These are phyloP conservation scores for Periphyllus acericola DNA, from an alignment of 2,888 invertebrate genomes.

Conservation along the genomic window DNA sequence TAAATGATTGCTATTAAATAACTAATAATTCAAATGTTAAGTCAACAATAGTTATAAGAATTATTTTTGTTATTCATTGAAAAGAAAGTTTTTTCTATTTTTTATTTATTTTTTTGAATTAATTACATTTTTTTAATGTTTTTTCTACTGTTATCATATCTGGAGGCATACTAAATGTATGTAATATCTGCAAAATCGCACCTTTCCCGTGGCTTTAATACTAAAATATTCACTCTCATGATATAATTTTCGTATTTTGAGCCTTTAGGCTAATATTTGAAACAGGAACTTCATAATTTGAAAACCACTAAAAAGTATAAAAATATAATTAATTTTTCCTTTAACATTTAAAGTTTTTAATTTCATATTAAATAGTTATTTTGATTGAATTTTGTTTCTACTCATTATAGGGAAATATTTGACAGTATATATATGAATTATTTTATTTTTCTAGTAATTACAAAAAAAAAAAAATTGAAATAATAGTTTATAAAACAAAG, in stretches of 20 bases:
- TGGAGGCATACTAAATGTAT: not conserved
- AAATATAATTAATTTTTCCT: not conserved
- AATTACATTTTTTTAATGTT: not conserved
- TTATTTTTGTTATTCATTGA: not conserved
- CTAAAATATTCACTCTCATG: not conserved
- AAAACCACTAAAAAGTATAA: not conserved
- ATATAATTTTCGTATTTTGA: conserved; percentile 14
- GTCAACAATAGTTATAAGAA: not conserved
- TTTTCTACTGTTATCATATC: not conserved
- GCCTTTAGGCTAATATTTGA: not conserved
- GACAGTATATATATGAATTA: not conserved
- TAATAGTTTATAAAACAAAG: not conserved
- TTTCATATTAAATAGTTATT: not conserved
- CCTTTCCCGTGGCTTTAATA: not conserved
- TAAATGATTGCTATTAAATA: not conserved
- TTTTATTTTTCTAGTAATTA: not conserved
- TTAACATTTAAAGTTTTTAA: too few relatives aligned
- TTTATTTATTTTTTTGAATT: not conserved
- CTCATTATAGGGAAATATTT: not conserved
- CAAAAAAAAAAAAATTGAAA: not conserved
- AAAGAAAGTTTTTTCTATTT: not conserved
- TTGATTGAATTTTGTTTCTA: not conserved
- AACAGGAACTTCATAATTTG: not conserved
- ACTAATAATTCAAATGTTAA: not conserved
- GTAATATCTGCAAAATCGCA: not conserved